Base-by-base conservation (phyloP, 2,797 vertebrate species). In the Pipistrellus kuhlii region DNA sequence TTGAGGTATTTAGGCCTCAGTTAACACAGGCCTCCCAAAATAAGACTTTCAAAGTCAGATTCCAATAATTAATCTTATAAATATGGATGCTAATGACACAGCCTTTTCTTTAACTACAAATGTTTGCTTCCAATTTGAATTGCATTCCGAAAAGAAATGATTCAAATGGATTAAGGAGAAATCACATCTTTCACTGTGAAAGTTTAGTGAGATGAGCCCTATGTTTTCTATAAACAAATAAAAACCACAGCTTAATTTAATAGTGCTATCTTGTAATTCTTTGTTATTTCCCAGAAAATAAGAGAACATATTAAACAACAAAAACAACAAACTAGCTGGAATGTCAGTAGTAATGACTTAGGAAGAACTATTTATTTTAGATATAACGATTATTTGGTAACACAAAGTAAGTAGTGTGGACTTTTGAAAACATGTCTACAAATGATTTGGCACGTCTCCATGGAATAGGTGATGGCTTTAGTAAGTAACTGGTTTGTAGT, bases 61-160 rank as follows among this genome's bases (percentile, higher is more conserved):
- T 84, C 20, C 41, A 78, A 66, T 80, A 48, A 66, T 53, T 1
- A 81, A 35, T 71, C 18, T 35, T 41, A 0, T 55, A 38, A 88
- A 78, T 55, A 76, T 13, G n/a, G 59, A 72, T 62, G 87, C n/a
- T 75, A 90, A 73, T 32, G 30, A 14, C 25, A 21, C 11, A 77
- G 8, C 48, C 21, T 81, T 71, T 92, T 53, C 41, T 23, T 51
- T 11, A 90, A 59, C 17, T 77, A 30, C 0, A 46, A 91, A 71
- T 41, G 59, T 41, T 80, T 89, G 32, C 48, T 48, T 27, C 13
- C 84, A 71, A 94, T 71, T 75, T 86, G 57, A 87, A 75, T 48
- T 77, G 38, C 6, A 71, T 53, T 94, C 44, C 20, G 64, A 35
- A 14, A 44, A 57, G 12, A 64, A 85, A 64, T 66, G 3, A n/a